A percentile compares a stretch with the other conserved stretches of the same genome.
phyloP scores from a whole-genome alignment of 2,888 invertebrate genomes.

The Polylopha cassiicola region DNA sequence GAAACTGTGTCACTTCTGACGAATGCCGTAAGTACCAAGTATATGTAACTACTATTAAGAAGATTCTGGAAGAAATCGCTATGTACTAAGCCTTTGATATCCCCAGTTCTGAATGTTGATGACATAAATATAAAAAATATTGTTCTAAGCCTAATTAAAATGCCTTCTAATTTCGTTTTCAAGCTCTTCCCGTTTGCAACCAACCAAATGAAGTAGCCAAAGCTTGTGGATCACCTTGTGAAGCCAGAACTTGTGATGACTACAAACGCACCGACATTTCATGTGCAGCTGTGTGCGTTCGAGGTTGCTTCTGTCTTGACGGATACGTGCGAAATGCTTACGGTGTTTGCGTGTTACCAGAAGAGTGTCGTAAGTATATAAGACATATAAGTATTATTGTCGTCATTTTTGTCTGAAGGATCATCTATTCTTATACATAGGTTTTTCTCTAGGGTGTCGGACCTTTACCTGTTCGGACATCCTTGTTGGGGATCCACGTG shows the following conservation, averaged over 20 bases:
- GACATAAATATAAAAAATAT: no score
- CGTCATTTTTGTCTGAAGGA: background rate
- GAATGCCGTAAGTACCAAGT: slow-evolving; percentile 22
- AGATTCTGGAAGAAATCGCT: no score
- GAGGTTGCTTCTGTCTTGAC: slow-evolving; percentile 13
- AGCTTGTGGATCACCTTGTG: slow-evolving; percentile 13
- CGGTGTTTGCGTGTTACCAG: slow-evolving; percentile 5
- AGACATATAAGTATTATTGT: background rate
- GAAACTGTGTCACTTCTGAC: slow-evolving; percentile 18
- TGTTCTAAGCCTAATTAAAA: no score
- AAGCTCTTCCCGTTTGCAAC: slow-evolving; percentile 10
- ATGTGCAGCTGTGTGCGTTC: slow-evolving; percentile 12
- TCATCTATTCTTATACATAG: no score
- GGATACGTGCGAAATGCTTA: slow-evolving; percentile 15
- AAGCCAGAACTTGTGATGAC: slow-evolving; percentile 9
- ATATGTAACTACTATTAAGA: no score
- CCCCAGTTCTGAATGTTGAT: no score
- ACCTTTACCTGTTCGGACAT: no score
- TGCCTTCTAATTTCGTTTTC: background rate
- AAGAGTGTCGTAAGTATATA: slow-evolving; percentile 13
- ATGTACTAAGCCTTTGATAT: no score
- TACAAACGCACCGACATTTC: slow-evolving; percentile 9
- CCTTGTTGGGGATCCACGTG: no score
- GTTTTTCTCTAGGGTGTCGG: no score
- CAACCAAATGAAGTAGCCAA: slow-evolving; percentile 13